Base-by-base conservation (phyloP, 2,888 invertebrate species). In the Lasioglossum calceatum region DNA sequence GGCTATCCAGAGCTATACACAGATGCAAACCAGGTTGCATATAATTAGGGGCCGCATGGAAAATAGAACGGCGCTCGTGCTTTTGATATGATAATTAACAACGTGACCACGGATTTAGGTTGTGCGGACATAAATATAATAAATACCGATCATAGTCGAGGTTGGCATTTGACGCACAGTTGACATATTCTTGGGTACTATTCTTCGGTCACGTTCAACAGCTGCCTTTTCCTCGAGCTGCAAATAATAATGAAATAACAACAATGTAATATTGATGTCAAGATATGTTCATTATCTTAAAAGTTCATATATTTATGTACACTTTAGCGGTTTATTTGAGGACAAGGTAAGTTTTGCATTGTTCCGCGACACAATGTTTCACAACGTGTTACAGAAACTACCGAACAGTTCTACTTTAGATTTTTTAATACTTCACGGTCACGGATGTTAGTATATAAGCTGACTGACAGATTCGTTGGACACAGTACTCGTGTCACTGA, bases 1-100 rank as follows among this genome's bases (percentile, higher is more conserved):
- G 44, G 58, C 61, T 67, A 85, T 81, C 74, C 61, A 61, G 42
- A 71, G 72, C 47, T 78, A 72, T 71, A 61, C 83, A 54, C 73
- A 50, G 44, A 77, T 19, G 88, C 78, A 80, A 77, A 90, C 64
- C 79, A 61, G 85, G 82, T 88, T 89, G 90, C 90, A 90, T 90
- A 88, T n/a, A 83, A 81, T 75, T 47, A 79, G 79, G 85, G 58
- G 14, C 19, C 27, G 78, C 27, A 32, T 70, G 75, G 77, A 76
- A 79, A 83, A 72, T 67, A 75, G 39, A 81, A 32, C 54, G 44
- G n/a, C 77, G 14, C n/a, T 27, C 16, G 58, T 32, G 82, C 77
- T 73, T 87, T 88, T 88, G 85, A 89, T 90, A 87, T 89, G 88
- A 82, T 89, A 88, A 88, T 87, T 87, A 74, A 80, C 88, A 64